These are phyloP conservation scores for Cryptoprocta ferox DNA, from an alignment of 2,797 vertebrate genomes.

Conservation along the genomic window DNA sequence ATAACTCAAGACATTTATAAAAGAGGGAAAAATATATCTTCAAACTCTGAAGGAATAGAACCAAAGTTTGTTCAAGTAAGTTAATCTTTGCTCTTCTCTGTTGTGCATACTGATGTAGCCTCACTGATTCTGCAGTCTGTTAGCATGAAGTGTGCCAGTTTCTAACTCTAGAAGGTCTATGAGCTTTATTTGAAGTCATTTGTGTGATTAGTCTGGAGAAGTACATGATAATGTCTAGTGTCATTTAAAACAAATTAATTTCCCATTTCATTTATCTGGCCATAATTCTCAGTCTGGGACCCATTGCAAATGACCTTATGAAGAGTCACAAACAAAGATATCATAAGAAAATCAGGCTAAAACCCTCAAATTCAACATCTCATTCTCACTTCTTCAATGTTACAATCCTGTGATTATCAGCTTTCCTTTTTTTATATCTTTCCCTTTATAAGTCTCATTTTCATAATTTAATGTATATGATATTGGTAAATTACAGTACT, in stretches of 20 bases:
- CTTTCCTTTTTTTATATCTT: conserved; percentile 58
- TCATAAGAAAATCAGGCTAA: conserved; percentile 75
- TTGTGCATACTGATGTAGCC: background rate
- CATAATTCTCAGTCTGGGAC: conserved; percentile 86
- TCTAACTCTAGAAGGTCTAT: conserved; percentile 76
- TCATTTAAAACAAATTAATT: conserved; percentile 90
- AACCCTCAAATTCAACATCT: conserved; percentile 16
- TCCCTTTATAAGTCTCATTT: conserved; percentile 76
- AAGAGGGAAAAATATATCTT: background rate
- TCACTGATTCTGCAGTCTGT: background rate
- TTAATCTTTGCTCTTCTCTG: background rate
- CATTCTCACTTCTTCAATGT: background rate
- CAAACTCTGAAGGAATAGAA: background rate
- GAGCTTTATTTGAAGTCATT: conserved; percentile 83
- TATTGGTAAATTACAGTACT: conserved; percentile 76
- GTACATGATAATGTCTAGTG: conserved; percentile 82
- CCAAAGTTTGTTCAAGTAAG: background rate
- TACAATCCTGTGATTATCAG: background rate
- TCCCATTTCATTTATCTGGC: conserved; percentile 86
- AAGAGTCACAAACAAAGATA: conserved; percentile 80
- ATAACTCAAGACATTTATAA: background rate
- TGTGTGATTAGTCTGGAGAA: conserved; percentile 73
- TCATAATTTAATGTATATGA: conserved; percentile 78
- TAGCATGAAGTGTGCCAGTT: background rate
- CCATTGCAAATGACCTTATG: conserved; percentile 84